These are phyloP conservation scores for Rhineura floridana DNA, from an alignment of 2,113 vertebrate genomes.

Conservation along the genomic window DNA sequence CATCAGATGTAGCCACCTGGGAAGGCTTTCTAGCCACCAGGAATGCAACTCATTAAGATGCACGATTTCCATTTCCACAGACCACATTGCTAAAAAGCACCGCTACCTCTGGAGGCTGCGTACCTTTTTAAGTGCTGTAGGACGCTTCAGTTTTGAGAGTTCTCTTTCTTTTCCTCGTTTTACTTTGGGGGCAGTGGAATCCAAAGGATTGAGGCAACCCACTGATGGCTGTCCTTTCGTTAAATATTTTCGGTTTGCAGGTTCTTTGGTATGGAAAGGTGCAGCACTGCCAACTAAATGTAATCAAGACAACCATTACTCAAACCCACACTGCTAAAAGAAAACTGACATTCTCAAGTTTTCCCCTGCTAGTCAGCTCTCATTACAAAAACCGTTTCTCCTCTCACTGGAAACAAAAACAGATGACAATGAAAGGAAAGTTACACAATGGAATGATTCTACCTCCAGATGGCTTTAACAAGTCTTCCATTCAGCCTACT, in stretches of 20 bases:
- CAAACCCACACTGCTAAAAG: conserved; percentile 10
- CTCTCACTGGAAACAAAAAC: conserved; percentile 46
- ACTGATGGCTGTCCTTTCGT: conserved; percentile 80
- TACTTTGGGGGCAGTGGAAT: conserved; percentile 88
- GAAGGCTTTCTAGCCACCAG: neutral
- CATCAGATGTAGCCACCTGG: neutral
- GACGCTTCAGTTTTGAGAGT: conserved; percentile 93
- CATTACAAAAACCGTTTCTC: conserved; percentile 47
- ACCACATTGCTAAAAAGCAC: neutral
- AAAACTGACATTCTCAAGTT: conserved; percentile 43
- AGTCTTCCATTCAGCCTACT: conserved; percentile 29
- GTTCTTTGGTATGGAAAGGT: conserved; percentile 87
- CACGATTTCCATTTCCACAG: neutral
- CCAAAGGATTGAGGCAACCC: conserved; percentile 88
- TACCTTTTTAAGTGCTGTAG: conserved; percentile 98
- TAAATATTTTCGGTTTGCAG: conserved; percentile 76
- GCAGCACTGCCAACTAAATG: conserved; percentile 87
- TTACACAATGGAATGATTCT: conserved; percentile 49
- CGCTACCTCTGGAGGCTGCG: rapidly evolving
- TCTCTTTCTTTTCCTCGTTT: conserved; percentile 97
- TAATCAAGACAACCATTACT: conserved; percentile 52
- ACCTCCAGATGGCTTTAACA: conserved; percentile 59
- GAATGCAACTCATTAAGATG: neutral
- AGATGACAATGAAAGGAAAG: conserved; percentile 50
- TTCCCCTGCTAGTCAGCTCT: conserved; percentile 47